Evolutionary conservation across 1,140 invertebrate genomes (phyloP), one percentile per base, ranked within the genome.

Genomic region (Plectus sambesii): DNA sequence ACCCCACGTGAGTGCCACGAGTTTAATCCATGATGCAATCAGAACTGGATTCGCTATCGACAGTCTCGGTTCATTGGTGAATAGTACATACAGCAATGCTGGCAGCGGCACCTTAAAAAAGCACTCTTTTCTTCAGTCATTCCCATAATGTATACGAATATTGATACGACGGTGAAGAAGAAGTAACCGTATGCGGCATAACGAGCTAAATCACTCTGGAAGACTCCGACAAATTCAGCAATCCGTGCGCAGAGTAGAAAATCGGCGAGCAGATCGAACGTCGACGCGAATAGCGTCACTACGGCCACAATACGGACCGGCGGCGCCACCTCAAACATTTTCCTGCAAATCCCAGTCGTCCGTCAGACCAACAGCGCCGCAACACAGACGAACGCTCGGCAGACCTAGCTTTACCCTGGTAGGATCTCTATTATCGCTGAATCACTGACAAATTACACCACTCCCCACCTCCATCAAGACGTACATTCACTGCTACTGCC

Each of bases 1-100:
- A 49, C 67, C 64, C 64, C 64, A 67, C 2, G 50, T 57, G 5
- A 67, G 53, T 6, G 64, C 69, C 25, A 67, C 65, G n/a, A 67
- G 25, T 45, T 62, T 64, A 27, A 62, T 61, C 59, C 59, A 60
- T 1, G 56, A 60, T 24, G 60, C 38, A 37, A 60, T 56, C 24
- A 51, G 36, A 46, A 60, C 51, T 20, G 59, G 61, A 44, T 51
- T 30, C 2, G 64, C 64, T 3, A 67, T 37, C 5, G 63, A 64
- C 22, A 67, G 26, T 35, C 64, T 47, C 8, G 64, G 64, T 35
- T 67, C 66, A 17, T 68, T 49, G 6, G 58, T 65, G 50, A 69
- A 69, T 23, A 67, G 49, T 22, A 67, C 29, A 43, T 68, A 53
- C 17, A 67, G 56, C 20, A 67, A 37, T 5, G 39, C 29, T 1